Base-by-base conservation (phyloP, 2,113 vertebrate species). In the Nannospalax galili region DNA sequence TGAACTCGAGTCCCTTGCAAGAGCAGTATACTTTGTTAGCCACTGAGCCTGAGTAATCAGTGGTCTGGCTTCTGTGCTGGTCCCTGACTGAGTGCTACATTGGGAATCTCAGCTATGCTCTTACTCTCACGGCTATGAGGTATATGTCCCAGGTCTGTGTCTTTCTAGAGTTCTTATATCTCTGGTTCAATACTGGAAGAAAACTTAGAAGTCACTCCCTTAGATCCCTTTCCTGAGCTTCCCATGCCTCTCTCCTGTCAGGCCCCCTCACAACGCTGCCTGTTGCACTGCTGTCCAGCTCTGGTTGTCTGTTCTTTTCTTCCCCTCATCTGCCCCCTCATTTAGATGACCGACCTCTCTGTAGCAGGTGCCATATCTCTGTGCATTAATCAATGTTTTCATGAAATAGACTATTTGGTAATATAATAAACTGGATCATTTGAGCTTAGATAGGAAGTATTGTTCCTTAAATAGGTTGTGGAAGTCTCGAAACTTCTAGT, bases 281-380 rank as follows among this genome's bases (percentile, higher is more conserved):
- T 4, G 0, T 56, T 64, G 65, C 2, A 5, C 15, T 64, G 40
- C 64, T n/a, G 73, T 12, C 73, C 5, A 22, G n/a, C 32, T 45
- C 11, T 0, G 5, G 32, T 32, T 65, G 65, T 48, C 64, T 20
- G 11, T 60, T 56, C 37, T 30, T 64, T 85, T 70, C 32, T 42
- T 10, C 30, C 56, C 14, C 73, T 62, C 14, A 19, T 60, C 12
- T 14, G 28, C 42, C 40, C 22, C 24, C 26, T 42, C 0, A 98
- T 98, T 65, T 93, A 42, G 30, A 73, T 1, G 15, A 7, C 52
- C 75, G 88, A 35, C 42, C 62, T 86, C 32, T 85, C 1, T 0
- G 40, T 1, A 1, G 0, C 7, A 77, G 84, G 5, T 17, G 32
- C 42, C 35, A 35, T 30, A 48, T 30, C 10, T 74, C 64, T 45